Conservation (phyloP, 2,888 invertebrate species). For the Agrotis segetum region DNA sequence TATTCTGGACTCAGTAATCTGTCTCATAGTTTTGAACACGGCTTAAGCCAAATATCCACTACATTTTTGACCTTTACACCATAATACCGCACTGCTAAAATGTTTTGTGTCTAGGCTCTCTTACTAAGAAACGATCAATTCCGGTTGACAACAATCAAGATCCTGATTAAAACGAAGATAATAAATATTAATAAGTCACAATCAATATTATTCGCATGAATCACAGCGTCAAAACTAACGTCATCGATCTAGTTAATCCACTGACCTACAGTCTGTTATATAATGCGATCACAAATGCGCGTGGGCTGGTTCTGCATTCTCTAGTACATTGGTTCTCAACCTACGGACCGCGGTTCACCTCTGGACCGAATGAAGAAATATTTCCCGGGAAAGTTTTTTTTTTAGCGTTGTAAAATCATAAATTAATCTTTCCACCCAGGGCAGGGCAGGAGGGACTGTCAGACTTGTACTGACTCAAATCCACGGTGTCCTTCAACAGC, state of each 20-base stretch:
- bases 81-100: too few species aligned
- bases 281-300: conserved; percentile 48
- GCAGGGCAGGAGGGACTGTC: too few species aligned
- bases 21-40: too few species aligned
- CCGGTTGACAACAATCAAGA: conserved; percentile 2
- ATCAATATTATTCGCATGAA: conserved; percentile 42
- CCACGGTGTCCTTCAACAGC: too few species aligned
- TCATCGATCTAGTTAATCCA: conserved; percentile 63
- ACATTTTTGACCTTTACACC: too few species aligned
- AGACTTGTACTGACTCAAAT: too few species aligned
- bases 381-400: too few species aligned
- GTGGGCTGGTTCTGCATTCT: conserved; percentile 50
- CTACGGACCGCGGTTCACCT: background rate
- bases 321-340: conserved; percentile 18
- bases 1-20: too few species aligned
- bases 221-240: conserved; percentile 48
- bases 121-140: background rate
- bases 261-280: conserved; percentile 61
- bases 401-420: too few species aligned
- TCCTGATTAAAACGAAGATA: background rate
- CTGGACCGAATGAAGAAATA: background rate
- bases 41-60: too few species aligned
- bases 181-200: conserved; percentile 32
- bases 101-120: too few species aligned
- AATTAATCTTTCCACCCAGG: too few species aligned